Evolutionary conservation across 2,113 vertebrate genomes (phyloP), one percentile per base, ranked within the genome.

Genomic region (Tor tambroides): DNA sequence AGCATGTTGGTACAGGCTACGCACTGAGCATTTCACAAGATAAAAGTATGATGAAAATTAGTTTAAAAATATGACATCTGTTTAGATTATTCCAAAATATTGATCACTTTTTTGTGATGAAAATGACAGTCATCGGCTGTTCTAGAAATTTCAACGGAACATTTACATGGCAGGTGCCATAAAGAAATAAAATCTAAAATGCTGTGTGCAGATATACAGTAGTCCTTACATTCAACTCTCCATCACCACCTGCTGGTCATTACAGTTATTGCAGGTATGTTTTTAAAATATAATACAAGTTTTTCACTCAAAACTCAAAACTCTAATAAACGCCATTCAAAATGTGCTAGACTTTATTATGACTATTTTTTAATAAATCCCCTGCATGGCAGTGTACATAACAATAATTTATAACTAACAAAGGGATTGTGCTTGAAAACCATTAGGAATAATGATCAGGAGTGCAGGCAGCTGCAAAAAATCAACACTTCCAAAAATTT

Each of bases 401-500:
- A n/a, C n/a, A 21, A 71, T 71, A 43, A 75, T 43, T 3, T 1
- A 5, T 72, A 23, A 5, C 19, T 23, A 54, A 12, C n/a, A 61
- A 80, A 61, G 21, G 54, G 32, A 61, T 28, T 61, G 54, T 80
- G 78, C 78, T 80, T 61, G 23, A 41, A 61, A 80, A 61, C 32
- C 12, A 11, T 46, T 46, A 46, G 43, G n/a, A n/a, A n/a, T 46
- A 46, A 46, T n/a, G 11, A 41, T 80, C 19, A 51, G 4, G 23
- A 65, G 79, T 65, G 79, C 78, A 80, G 78, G 32, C 78, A 61
- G 78, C 78, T 61, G 56, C 56, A 80, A 80, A 3, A 63, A 23
- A 35, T 81, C 21, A 46, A 63, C 14, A 26, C 12, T n/a, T 41
- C 8, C 23, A 65, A 81, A 80, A 5, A 65, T 9, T 5, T 43